A percentile compares a stretch with the other conserved stretches of the same genome.
phyloP scores from a whole-genome alignment of 2,113 vertebrate genomes.

The Paradisaea rubra region DNA sequence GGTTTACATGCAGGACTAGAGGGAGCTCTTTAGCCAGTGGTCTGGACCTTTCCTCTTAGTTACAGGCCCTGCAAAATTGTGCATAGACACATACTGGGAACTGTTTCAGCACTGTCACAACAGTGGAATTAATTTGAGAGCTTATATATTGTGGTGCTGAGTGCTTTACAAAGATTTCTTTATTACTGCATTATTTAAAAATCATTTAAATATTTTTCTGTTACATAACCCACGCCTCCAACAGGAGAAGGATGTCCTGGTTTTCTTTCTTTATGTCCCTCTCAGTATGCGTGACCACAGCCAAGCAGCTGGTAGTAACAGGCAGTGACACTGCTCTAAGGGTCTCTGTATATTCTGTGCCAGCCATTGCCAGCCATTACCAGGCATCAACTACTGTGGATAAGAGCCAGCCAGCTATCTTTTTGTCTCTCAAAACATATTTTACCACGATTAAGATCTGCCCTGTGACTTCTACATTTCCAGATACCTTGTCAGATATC shows the following conservation, averaged over 20 bases:
- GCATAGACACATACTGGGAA: not conserved
- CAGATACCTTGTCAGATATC: not conserved
- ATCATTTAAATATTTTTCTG: not conserved
- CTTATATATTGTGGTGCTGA: not conserved
- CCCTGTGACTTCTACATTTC: not conserved
- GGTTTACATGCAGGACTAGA: not conserved
- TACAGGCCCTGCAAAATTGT: not conserved
- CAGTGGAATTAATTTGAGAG: not conserved
- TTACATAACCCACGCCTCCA: not conserved
- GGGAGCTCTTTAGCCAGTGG: not conserved
- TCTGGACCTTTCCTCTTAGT: not conserved
- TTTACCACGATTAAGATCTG: not conserved
- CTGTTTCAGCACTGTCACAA: not conserved
- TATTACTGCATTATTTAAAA: not conserved
- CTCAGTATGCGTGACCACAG: conserved; percentile 27
- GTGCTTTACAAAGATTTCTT: not conserved
- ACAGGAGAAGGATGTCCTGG: not conserved
- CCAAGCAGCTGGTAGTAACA: conserved; percentile 59
- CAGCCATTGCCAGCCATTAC: conserved; percentile 42
- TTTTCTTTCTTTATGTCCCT: conserved; percentile 12
- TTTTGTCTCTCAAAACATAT: conserved; percentile 2
- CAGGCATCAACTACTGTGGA: not conserved
- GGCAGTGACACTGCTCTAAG: conserved; percentile 47
- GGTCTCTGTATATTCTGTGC: conserved; percentile 37
- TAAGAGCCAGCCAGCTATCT: not conserved